Evolutionary conservation across 2,888 invertebrate genomes (phyloP), one percentile per base, ranked within the genome.

Genomic region (Pseudoips prasinana): DNA sequence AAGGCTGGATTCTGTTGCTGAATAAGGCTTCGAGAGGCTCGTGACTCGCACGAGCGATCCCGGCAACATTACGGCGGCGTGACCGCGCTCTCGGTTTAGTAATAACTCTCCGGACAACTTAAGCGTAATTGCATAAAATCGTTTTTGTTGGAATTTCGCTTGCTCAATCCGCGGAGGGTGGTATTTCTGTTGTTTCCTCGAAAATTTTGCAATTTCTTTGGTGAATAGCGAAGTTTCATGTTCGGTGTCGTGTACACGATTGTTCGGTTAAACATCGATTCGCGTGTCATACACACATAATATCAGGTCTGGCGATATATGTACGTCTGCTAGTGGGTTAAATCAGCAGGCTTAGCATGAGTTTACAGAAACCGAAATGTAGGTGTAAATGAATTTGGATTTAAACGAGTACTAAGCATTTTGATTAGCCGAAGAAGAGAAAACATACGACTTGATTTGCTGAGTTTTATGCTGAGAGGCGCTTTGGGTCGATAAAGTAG

Each of bases 121-220:
- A 72, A 74, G 64, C 72, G 79, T 83, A 85, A 85, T 85, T 84
- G 83, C 82, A 81, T 79, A 74, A 82, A 82, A 84, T 78, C 79
- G 80, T 77, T 80, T 83, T 83, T 77, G 80, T 78, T 64, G 78
- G 83, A 77, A 82, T 79, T 79, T 63, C 65, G 71, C 81, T 80
- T 78, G 73, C 79, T 72, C 76, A 77, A 83, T 67, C 65, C 72
- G 64, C 54, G 66, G 73, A 73, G 69, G 74, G 75, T 75, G 73
- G 64, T 61, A 55, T 56, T 60, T 66, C 61, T 65, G 58, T 45
- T 51, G 65, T 68, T 80, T 74, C 69, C 65, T 63, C 65, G 73
- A 75, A 73, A 67, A 71, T 71, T 68, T 64, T 53, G 65, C 63
- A 72, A 70, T 66, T 65, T 66, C 57, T 62, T 56, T 44, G 25